phyloP scores from a whole-genome alignment of 2,113 vertebrate species.

The Megaceryle torquata region DNA sequence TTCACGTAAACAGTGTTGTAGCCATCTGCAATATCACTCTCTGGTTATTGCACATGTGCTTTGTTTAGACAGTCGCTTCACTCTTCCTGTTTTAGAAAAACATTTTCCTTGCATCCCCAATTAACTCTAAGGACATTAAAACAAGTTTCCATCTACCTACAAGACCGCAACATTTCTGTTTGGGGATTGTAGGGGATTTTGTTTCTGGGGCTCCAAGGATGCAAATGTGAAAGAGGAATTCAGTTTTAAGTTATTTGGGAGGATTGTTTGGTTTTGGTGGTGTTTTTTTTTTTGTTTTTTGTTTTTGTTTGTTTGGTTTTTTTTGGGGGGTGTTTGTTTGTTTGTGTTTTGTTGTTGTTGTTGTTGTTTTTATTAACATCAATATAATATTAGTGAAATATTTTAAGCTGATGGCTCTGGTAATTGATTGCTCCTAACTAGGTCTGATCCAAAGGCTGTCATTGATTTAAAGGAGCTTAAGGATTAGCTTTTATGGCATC shows the following conservation, averaged over 20 bases:
- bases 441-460: not conserved
- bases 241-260: not conserved
- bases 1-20: slow-evolving; percentile 55
- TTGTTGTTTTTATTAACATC: not conserved
- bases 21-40: slow-evolving; percentile 63
- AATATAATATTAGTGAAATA: not conserved
- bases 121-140: not conserved
- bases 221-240: not conserved
- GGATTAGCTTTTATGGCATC: not conserved
- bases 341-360: too few species aligned
- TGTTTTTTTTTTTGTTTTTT: too few species aligned
- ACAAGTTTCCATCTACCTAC: not conserved
- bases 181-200: not conserved
- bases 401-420: not conserved
- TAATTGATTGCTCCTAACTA: not conserved
- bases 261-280: too few species aligned
- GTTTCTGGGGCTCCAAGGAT: not conserved
- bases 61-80: not conserved
- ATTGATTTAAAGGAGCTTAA: not conserved
- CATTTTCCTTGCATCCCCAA: not conserved
- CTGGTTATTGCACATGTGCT: slow-evolving; percentile 38
- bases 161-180: not conserved
- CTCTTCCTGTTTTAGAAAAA: slow-evolving; percentile 19
- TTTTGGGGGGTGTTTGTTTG: too few species aligned
- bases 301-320: too few species aligned